phyloP scores from a whole-genome alignment of 2,888 invertebrate genomes.

The Shargacucullia verbasci region DNA sequence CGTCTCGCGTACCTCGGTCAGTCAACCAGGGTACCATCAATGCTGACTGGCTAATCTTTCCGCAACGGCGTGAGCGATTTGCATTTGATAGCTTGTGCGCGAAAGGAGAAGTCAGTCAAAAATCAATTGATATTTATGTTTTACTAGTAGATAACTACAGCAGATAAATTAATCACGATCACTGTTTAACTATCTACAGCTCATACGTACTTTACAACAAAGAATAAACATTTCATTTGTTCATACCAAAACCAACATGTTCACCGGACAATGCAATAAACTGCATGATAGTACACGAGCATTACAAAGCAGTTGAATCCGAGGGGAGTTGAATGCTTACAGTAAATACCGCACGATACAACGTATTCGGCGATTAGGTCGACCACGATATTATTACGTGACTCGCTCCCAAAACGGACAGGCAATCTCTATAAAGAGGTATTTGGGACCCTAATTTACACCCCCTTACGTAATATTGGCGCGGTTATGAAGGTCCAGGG shows the following conservation, averaged over 20 bases:
- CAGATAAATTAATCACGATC: no score
- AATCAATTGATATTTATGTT: no score
- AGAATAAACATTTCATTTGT: constrained; percentile 15
- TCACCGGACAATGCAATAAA: constrained; percentile 46
- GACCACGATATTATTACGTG: constrained; percentile 85
- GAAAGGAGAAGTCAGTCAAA: no score
- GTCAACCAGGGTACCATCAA: no score
- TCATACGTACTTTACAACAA: no score
- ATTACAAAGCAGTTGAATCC: constrained; percentile 34
- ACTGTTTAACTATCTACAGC: no score
- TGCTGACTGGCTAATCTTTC: no score
- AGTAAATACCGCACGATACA: constrained; percentile 70
- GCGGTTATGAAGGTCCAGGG: constrained; percentile 79
- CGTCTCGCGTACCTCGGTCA: no score
- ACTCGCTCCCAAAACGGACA: constrained; percentile 79
- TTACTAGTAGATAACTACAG: no score
- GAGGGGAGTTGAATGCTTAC: constrained; percentile 57
- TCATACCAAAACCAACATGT: constrained; percentile 8
- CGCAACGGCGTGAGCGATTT: no score
- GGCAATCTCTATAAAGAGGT: constrained; percentile 85
- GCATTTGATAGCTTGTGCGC: no score
- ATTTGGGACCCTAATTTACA: constrained; percentile 86
- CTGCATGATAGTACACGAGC: constrained; percentile 39
- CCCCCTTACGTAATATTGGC: constrained; percentile 83
- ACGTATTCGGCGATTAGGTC: constrained; percentile 72